phyloP scores from a whole-genome alignment of 1,140 invertebrate species.

The Lepidurus apus region DNA sequence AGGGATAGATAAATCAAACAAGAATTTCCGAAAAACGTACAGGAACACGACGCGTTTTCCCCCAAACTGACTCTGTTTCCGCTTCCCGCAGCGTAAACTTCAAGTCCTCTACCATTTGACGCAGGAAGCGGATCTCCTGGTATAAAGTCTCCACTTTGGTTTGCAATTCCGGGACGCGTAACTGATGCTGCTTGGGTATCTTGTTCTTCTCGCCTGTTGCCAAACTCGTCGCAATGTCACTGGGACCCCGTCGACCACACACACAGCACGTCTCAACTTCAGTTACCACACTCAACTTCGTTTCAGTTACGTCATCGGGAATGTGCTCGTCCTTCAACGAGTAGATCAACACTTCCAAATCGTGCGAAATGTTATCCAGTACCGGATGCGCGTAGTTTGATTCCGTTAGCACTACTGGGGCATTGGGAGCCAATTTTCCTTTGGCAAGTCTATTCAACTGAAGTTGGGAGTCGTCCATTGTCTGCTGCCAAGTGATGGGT shows the following conservation, averaged over 20 bases:
- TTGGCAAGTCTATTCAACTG: neutral
- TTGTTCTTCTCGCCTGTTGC: neutral
- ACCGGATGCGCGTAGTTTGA: neutral
- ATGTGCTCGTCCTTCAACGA: neutral
- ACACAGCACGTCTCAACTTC: neutral
- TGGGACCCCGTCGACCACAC: neutral
- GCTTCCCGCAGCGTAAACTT: neutral
- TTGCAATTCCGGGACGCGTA: neutral
- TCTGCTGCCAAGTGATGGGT: neutral
- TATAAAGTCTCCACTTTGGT: constrained; percentile 9
- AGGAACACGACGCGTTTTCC: neutral
- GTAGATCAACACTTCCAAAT: neutral
- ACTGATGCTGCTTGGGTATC: neutral
- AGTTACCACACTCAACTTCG: neutral
- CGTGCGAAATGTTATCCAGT: neutral
- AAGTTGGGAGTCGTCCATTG: neutral
- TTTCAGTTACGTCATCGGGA: neutral
- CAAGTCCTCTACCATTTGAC: neutral
- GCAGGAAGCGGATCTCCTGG: constrained; percentile 1
- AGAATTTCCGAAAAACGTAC: neutral
- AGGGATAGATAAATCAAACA: neutral
- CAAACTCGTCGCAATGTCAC: neutral
- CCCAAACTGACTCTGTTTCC: neutral
- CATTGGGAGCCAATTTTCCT: neutral
- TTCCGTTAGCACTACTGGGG: neutral